These are phyloP conservation scores for Cephus rjabovi DNA, from an alignment of 2,888 invertebrate genomes.

Conservation along the genomic window DNA sequence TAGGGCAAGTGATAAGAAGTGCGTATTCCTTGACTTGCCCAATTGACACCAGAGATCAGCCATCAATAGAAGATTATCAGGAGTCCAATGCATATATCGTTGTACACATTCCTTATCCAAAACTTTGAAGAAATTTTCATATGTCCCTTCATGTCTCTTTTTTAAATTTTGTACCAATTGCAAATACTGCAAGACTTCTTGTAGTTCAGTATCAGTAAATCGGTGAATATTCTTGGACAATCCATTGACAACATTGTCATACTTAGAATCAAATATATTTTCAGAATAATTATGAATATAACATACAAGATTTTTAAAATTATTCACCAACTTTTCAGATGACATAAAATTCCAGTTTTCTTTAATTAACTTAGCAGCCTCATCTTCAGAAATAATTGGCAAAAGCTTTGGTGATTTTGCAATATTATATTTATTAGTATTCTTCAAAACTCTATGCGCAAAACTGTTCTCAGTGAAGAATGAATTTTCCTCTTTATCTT, in stretches of 20 bases:
- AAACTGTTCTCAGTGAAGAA: conserved; percentile 61
- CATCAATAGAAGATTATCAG: conserved; percentile 70
- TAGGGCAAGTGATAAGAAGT: conserved; percentile 70
- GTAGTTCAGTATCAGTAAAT: conserved; percentile 72
- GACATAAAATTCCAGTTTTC: conserved; percentile 43
- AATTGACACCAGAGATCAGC: conserved; percentile 76
- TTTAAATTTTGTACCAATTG: conserved; percentile 69
- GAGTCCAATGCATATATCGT: conserved; percentile 68
- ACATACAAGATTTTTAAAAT: conserved; percentile 60
- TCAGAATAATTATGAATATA: conserved; percentile 62
- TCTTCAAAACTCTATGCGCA: conserved; percentile 65
- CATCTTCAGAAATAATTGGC: conserved; percentile 35
- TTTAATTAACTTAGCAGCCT: conserved; percentile 47
- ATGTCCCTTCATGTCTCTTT: conserved; percentile 71
- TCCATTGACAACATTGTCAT: conserved; percentile 65
- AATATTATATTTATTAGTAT: conserved; percentile 18
- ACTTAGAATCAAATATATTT: conserved; percentile 64
- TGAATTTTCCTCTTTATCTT: conserved; percentile 35
- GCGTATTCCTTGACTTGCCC: conserved; percentile 69
- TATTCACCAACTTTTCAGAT: conserved; percentile 56
- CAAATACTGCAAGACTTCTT: conserved; percentile 69
- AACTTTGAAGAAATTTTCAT: conserved; percentile 74
- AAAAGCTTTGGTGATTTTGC: conserved; percentile 7
- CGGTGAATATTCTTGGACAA: conserved; percentile 62
- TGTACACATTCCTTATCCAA: conserved; percentile 75